These are phyloP conservation scores for Chrysotoxum bicinctum DNA, from an alignment of 2,888 invertebrate genomes.

Conservation along the genomic window DNA sequence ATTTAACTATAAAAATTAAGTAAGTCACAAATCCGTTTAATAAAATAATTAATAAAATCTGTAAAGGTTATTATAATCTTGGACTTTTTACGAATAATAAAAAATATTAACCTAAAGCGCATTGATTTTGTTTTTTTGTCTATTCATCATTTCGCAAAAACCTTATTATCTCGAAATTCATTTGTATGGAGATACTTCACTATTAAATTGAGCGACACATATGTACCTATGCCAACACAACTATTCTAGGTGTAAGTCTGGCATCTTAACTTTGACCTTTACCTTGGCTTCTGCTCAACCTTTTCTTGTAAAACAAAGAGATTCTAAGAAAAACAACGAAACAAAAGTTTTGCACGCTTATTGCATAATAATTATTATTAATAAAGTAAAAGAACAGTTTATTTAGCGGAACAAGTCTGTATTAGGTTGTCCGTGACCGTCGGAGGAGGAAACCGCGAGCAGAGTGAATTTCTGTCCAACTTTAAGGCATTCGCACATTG, in stretches of 20 bases:
- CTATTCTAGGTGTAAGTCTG: neutral
- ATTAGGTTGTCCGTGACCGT: neutral
- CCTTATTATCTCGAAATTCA: too few species aligned
- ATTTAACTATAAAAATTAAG: too few species aligned
- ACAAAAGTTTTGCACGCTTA: neutral
- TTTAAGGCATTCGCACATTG: constrained; percentile 31
- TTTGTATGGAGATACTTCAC: too few species aligned
- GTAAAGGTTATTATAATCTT: too few species aligned
- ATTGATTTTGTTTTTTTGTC: too few species aligned
- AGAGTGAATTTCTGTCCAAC: neutral
- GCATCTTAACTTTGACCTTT: constrained; percentile 7
- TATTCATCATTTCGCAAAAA: too few species aligned
- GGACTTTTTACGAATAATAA: too few species aligned
- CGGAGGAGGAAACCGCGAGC: neutral
- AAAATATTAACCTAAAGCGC: too few species aligned
- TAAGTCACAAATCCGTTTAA: too few species aligned
- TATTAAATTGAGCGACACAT: too few species aligned
- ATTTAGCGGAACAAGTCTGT: constrained; percentile 11
- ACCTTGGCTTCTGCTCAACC: neutral
- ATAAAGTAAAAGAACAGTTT: neutral
- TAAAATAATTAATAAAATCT: too few species aligned
- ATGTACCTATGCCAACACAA: constrained; percentile 6
- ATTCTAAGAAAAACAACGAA: neutral
- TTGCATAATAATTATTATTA: constrained; percentile 14
- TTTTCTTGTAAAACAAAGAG: neutral